Conservation (phyloP, 2,888 invertebrate genomes). For the Ganaspis brasiliensis region DNA sequence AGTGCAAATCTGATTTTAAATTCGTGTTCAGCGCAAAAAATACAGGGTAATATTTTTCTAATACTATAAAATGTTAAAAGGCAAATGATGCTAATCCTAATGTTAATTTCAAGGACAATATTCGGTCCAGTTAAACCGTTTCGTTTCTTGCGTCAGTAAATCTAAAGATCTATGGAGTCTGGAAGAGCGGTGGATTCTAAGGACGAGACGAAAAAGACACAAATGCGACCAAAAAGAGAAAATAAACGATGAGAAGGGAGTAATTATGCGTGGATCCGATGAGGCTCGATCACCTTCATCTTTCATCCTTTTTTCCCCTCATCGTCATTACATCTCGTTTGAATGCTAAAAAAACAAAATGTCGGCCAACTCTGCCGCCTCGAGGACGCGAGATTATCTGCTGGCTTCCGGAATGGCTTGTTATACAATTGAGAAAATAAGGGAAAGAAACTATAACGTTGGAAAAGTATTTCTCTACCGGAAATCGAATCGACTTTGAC, state of each 20-base stretch:
- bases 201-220: background rate
- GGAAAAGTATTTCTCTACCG: background rate
- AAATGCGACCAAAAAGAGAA: constrained; percentile 29
- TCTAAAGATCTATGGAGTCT: no score
- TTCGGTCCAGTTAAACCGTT: no score
- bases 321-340: constrained; percentile 25
- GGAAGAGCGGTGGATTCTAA: background rate
- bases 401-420: constrained; percentile 26
- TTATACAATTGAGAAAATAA: background rate
- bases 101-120: no score
- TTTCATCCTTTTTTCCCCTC: constrained; percentile 17
- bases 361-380: constrained; percentile 10
- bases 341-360: constrained; percentile 28
- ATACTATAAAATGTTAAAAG: no score
- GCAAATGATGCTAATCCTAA: no score
- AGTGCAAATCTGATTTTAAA: no score
- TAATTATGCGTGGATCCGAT: constrained; percentile 61
- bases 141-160: no score
- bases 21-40: no score
- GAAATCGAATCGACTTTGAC: no score
- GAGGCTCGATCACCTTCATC: constrained; percentile 52
- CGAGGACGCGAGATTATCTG: constrained; percentile 6
- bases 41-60: no score
- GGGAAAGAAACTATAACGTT: background rate
- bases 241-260: constrained; percentile 42